Percentiles rank a stretch among this genome's conserved stretches.
Conservation (phyloP, 2,113 vertebrate species). For the Silurus glanis region DNA sequence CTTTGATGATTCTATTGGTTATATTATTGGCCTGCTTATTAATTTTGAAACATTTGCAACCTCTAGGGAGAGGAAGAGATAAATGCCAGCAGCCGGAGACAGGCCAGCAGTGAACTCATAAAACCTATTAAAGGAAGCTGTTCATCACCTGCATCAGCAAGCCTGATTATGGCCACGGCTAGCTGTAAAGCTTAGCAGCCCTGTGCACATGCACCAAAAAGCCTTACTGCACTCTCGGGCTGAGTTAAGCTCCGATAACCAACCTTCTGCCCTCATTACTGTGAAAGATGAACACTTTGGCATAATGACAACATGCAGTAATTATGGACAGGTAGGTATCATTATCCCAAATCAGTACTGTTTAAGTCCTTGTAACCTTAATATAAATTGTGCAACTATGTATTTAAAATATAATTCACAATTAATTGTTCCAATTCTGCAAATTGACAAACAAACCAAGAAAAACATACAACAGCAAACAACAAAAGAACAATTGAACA, state of each 20-base stretch:
- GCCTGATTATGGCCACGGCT: slow-evolving; percentile 72
- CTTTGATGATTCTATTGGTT: slow-evolving; percentile 48
- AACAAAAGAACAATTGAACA: too few relatives aligned
- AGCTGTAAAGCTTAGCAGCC: slow-evolving; percentile 64
- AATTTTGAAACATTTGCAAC: slow-evolving; percentile 76
- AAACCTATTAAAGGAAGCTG: slow-evolving; percentile 75
- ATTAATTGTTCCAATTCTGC: background rate
- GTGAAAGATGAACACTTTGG: slow-evolving; percentile 46
- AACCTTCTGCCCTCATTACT: slow-evolving; percentile 46
- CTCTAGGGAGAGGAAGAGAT: slow-evolving; percentile 71
- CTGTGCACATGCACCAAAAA: slow-evolving; percentile 54
- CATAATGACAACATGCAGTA: background rate
- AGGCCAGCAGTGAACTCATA: slow-evolving; percentile 75
- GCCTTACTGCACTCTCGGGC: slow-evolving; percentile 48
- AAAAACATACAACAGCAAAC: too few relatives aligned
- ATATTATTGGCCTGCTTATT: slow-evolving; percentile 72
- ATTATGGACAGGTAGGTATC: slow-evolving; percentile 23
- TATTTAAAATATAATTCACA: background rate
- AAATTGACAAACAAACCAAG: too few relatives aligned
- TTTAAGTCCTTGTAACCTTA: background rate
- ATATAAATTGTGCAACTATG: background rate
- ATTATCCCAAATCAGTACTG: background rate
- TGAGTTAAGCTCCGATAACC: slow-evolving; percentile 31
- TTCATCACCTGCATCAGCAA: slow-evolving; percentile 71
- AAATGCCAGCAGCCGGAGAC: slow-evolving; percentile 73